phyloP scores from a whole-genome alignment of 2,797 vertebrate species.

The Labeo calbasu region DNA sequence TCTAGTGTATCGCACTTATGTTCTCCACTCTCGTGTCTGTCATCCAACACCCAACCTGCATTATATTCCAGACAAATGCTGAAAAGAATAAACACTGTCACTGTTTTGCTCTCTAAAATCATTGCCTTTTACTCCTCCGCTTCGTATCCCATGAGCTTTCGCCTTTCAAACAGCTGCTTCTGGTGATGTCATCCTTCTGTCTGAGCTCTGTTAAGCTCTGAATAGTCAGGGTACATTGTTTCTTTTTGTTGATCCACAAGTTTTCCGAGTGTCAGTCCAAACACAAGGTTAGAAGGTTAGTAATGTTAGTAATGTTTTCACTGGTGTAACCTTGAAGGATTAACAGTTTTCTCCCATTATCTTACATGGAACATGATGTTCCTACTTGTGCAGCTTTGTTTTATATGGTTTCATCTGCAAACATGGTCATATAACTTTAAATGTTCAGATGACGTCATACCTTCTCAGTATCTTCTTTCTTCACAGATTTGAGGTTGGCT shows the following conservation, averaged over 20 bases:
- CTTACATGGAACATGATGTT: neutral
- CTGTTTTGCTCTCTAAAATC: neutral
- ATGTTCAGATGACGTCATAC: constrained; percentile 63
- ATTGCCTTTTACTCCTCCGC: neutral
- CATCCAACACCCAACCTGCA: constrained; percentile 3
- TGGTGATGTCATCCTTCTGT: constrained; percentile 12
- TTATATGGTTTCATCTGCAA: neutral
- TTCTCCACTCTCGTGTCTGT: constrained; percentile 1
- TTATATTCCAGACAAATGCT: constrained; percentile 7
- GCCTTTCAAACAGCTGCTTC: constrained; percentile 3
- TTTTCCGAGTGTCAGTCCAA: neutral
- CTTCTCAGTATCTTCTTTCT: constrained; percentile 98
- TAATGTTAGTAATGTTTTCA: constrained; percentile 2
- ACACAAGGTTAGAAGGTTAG: constrained; percentile 8
- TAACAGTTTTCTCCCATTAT: constrained; percentile 6
- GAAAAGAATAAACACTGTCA: neutral
- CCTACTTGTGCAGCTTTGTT: neutral
- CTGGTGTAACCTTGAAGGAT: neutral
- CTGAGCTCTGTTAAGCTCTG: constrained; percentile 15
- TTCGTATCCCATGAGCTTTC: neutral
- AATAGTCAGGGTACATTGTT: constrained; percentile 13
- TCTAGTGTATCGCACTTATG: neutral
- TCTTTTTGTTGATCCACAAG: neutral
- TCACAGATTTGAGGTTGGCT: constrained; percentile 96
- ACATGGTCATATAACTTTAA: neutral